These are phyloP conservation scores for Halesus radiatus DNA, from an alignment of 1,140 invertebrate species.

Conservation along the genomic window DNA sequence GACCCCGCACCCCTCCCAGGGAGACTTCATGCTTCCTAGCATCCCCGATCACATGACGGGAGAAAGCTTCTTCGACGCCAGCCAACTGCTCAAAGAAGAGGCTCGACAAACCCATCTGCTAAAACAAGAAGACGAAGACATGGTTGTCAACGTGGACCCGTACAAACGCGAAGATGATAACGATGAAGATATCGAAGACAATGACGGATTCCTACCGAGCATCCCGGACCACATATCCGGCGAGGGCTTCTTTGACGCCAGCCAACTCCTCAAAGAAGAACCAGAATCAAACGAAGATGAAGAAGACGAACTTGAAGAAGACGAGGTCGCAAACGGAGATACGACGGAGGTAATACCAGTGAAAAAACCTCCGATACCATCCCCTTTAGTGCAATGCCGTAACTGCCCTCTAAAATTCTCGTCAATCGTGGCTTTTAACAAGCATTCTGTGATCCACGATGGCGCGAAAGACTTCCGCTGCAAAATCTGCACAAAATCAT, in stretches of 20 bases:
- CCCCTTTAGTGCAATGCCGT: constrained; percentile 68
- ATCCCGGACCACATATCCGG: constrained; percentile 70
- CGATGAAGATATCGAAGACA: constrained; percentile 21
- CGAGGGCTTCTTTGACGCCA: constrained; percentile 67
- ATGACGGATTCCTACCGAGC: constrained; percentile 64
- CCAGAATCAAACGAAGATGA: constrained; percentile 4
- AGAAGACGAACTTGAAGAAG: constrained; percentile 8
- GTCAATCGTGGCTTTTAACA: constrained; percentile 66
- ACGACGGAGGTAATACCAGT: background rate
- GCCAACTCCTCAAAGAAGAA: constrained; percentile 32
- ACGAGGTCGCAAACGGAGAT: constrained; percentile 9
- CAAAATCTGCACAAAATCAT: constrained; percentile 75
- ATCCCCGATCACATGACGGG: constrained; percentile 49
- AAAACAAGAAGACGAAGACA: constrained; percentile 61
- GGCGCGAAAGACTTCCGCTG: constrained; percentile 69
- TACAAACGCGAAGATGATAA: constrained; percentile 64
- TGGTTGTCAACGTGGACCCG: constrained; percentile 73
- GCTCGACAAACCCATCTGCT: constrained; percentile 53
- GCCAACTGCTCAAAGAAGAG: constrained; percentile 57
- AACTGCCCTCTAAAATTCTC: constrained; percentile 71
- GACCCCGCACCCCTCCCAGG: too few relatives aligned
- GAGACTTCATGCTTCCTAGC: too few relatives aligned
- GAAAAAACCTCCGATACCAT: constrained; percentile 67
- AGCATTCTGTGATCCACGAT: constrained; percentile 67
- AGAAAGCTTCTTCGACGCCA: constrained; percentile 51